Evolutionary conservation across 1,140 invertebrate species (phyloP).

Genomic region (Tyrophagus putrescentiae): DNA sequence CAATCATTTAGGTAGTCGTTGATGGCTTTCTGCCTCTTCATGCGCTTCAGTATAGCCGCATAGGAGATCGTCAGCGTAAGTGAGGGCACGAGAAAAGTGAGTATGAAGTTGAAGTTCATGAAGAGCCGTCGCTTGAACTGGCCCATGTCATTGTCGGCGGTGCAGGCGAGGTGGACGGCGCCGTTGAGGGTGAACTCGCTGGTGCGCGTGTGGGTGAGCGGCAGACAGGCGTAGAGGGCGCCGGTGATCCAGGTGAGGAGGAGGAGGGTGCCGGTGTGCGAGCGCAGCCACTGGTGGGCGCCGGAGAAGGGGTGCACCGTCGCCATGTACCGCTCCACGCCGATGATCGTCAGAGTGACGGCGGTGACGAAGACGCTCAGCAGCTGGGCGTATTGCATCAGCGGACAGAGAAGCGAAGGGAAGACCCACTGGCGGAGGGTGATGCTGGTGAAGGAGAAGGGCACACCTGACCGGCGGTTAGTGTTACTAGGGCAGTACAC

Average conservation of each 20-base stretch:
- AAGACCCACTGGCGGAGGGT: conserved; percentile 36
- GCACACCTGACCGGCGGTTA: too few relatives aligned
- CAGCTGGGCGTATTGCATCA: conserved; percentile 35
- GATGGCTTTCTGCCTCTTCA: too few relatives aligned
- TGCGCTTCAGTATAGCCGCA: not conserved
- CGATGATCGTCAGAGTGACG: conserved; percentile 35
- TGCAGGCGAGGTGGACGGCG: not conserved
- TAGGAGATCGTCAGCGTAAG: not conserved
- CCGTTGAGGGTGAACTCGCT: too few relatives aligned
- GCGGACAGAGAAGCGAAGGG: conserved; percentile 32
- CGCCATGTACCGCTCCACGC: conserved; percentile 33
- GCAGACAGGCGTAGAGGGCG: not conserved
- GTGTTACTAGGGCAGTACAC: too few relatives aligned
- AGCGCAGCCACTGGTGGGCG: not conserved
- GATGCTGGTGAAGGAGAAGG: conserved; percentile 37
- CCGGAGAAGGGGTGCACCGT: not conserved
- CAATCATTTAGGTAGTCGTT: too few relatives aligned
- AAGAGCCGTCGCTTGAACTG: not conserved
- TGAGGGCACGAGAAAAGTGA: conserved; percentile 1
- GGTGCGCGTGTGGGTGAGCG: not conserved
- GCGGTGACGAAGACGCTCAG: conserved; percentile 34
- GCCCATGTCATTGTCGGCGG: not conserved
- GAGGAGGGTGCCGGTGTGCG: not conserved
- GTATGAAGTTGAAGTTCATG: not conserved
- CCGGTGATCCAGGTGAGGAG: not conserved